Base-by-base conservation (phyloP, 2,113 vertebrate genomes). In the Prietella phreatophila region DNA sequence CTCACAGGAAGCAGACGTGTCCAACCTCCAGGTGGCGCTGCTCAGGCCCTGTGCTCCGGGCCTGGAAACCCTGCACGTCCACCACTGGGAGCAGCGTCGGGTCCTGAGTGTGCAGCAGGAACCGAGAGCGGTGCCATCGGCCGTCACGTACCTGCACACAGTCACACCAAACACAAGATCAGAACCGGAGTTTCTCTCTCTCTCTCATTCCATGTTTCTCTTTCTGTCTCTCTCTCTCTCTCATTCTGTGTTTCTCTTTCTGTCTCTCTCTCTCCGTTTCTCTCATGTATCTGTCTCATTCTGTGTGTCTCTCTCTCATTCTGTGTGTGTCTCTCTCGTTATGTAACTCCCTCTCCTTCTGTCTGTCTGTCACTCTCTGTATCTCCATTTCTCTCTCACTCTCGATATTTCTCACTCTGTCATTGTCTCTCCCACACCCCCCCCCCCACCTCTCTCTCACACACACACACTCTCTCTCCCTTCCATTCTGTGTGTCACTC, bases 1-100 rank as follows among this genome's bases (percentile, higher is more conserved):
- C 94, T 95, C 94, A 99, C 83, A 99, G 96, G 93, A 99, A 99
- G 95, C 98, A 99, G 55, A 99, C 97, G 0, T 95, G 95, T 65
- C 97, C 96, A 61, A 96, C 95, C 94, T 99, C 97, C 89, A 99
- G 53, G 89, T 95, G 95, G 86, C 83, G 95, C 90, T 95, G 96
- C 87, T 91, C 93, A 27, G 56, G 33, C 88, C 92, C 93, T 20
- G 91, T 91, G 91, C 93, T 93, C 85, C 93, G 93, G 89, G 92
- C 90, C 92, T 95, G 92, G 92, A 95, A 93, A 55, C 94, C 93
- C 39, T 95, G 93, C 56, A 99, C 90, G 92, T 97, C 96, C 90
- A 96, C 89, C 42, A 99, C 94, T 56, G 98, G 98, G 90, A 99
- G 96, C 91, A 98, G 97, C 91, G 93, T 93, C 39, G 97, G 96